Base-by-base conservation (phyloP, 2,888 invertebrate genomes). In the Epiblema foenella region DNA sequence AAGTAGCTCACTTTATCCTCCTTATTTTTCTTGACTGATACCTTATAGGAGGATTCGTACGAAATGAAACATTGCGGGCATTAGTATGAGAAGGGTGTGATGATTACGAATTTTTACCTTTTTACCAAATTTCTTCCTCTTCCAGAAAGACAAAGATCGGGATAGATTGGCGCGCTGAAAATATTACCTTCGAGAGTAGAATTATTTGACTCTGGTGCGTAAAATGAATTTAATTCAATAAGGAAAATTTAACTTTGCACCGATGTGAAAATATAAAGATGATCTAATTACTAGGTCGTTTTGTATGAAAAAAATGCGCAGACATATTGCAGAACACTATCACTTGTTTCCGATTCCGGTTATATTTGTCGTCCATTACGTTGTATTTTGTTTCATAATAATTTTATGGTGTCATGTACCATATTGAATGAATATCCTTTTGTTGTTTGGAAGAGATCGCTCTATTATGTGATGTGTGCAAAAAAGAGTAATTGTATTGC, bases 91-190 rank as follows among this genome's bases (percentile, higher is more conserved):
- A 69, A 59, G 39, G 60, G 46, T 49, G 54, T 29, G 52, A 63
- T 72, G 52, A 64, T 68, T 69, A 64, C 52, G 62, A 57, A 63
- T 68, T 72, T 58, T 51, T 51, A 52, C 49, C 56, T 58, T 63
- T 63, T 65, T 65, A 39, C 17, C 39, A 33, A 64, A 64, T 65
- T 70, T 49, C 33, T 58, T 68, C 64, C 60, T 68, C 49, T 62
- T 72, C 33, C 37, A 37, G 33, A 17, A 18, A 69, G 66, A 74
- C 69, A 60, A 68, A 60, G 15, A n/a, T 20, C 29, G 17, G 68
- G 66, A 66, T 59, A 52, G 58, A 72, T 72, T 66, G 63, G 52
- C 20, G 63, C 46, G 62, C 62, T 63, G 60, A 51, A 66, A 57
- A 52, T 52, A 57, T 51, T 70, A 59, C 29, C 39, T 29, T 24